Evolutionary conservation across 2,113 vertebrate genomes (phyloP).

Genomic region (Macrotus californicus): DNA sequence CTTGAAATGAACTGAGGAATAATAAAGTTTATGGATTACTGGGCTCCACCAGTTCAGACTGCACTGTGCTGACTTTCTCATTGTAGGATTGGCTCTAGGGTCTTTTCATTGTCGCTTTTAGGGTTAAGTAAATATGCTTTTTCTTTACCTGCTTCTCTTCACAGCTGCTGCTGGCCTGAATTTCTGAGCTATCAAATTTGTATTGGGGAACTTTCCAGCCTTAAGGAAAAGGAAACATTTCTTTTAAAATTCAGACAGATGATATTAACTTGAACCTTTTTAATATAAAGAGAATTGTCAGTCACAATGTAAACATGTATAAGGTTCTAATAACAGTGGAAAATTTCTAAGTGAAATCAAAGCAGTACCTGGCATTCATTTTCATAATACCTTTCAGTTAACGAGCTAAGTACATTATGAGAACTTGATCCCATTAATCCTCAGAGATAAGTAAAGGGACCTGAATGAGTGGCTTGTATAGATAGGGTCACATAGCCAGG

Average conservation of each 20-base stretch:
- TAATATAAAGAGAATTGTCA: not conserved
- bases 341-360: conserved; percentile 48
- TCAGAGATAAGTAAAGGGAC: conserved; percentile 29
- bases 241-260: conserved; percentile 41
- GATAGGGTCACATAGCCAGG: not conserved
- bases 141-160: conserved; percentile 52
- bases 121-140: conserved; percentile 45
- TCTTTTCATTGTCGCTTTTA: conserved; percentile 37
- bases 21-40: not conserved
- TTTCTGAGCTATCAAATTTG: conserved; percentile 44
- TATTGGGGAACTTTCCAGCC: conserved; percentile 4
- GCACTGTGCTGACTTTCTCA: not conserved
- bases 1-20: not conserved
- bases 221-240: conserved; percentile 38
- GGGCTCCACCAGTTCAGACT: not conserved
- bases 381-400: conserved; percentile 26
- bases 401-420: conserved; percentile 19
- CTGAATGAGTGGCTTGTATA: conserved; percentile 9
- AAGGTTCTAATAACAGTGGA: conserved; percentile 1
- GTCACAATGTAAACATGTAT: conserved; percentile 25
- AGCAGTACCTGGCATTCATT: conserved; percentile 15
- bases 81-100: not conserved
- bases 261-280: conserved; percentile 37
- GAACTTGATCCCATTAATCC: conserved; percentile 50
- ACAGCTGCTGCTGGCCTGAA: conserved; percentile 29